Percentiles rank a stretch among this genome's conserved stretches.
Evolutionary conservation across 2,888 invertebrate species (phyloP).

Genomic region (Lasioglossum zephyrum): DNA sequence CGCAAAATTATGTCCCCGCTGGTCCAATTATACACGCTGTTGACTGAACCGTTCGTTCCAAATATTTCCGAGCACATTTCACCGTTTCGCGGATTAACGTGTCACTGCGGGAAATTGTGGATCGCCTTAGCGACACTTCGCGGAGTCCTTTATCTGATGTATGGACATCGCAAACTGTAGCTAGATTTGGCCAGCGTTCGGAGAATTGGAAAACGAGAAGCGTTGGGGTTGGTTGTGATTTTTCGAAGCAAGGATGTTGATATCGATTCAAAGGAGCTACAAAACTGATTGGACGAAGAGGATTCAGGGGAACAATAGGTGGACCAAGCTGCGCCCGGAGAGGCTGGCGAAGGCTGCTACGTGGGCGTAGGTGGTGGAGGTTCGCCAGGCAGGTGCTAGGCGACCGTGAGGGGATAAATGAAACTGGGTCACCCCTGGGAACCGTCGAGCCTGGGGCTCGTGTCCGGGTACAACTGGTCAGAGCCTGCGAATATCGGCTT

Average conservation of each 20-base stretch:
- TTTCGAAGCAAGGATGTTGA: background rate
- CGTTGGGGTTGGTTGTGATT: background rate
- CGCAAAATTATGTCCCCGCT: background rate
- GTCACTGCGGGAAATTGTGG: background rate
- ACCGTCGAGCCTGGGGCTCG: slow-evolving; percentile 67
- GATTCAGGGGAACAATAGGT: slow-evolving; percentile 22
- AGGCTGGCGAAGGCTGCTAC: slow-evolving; percentile 42
- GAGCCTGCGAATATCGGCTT: slow-evolving; percentile 53
- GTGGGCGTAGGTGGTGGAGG: slow-evolving; percentile 52
- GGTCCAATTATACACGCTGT: background rate
- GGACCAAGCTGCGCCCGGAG: slow-evolving; percentile 40
- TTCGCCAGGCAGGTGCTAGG: slow-evolving; percentile 63
- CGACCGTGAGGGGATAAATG: slow-evolving; percentile 63
- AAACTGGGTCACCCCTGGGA: slow-evolving; percentile 80
- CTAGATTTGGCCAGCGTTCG: background rate
- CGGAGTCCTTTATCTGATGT: background rate
- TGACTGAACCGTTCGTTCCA: background rate
- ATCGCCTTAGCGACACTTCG: background rate
- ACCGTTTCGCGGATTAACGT: too few relatives aligned
- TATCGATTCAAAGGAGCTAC: background rate
- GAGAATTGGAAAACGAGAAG: background rate
- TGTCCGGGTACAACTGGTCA: slow-evolving; percentile 65
- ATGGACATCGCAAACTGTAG: background rate
- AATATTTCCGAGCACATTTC: background rate
- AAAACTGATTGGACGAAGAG: background rate